These are phyloP conservation scores for Chaetura pelagica DNA, from an alignment of 2,113 vertebrate genomes.

Conservation along the genomic window DNA sequence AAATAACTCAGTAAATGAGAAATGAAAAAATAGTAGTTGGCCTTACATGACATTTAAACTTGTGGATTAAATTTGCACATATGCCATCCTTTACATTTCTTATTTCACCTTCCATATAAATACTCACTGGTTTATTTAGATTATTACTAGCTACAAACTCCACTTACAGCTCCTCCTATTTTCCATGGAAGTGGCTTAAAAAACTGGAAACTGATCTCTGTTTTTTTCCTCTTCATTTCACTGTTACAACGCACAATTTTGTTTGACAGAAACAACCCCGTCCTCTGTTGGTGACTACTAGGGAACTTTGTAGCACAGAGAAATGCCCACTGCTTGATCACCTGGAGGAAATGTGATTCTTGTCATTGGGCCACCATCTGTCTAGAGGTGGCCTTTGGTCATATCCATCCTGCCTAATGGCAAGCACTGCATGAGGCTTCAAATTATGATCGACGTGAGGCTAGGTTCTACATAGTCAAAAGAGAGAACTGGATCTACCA, in stretches of 20 bases:
- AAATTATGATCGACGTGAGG: background rate
- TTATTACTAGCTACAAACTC: background rate
- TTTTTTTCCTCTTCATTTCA: background rate
- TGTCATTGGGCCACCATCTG: background rate
- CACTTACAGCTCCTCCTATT: background rate
- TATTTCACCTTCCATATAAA: background rate
- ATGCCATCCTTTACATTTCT: background rate
- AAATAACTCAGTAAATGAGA: background rate
- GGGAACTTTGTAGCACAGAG: background rate
- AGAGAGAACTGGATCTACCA: background rate
- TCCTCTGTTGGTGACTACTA: background rate
- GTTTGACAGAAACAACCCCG: background rate
- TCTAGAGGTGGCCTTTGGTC: background rate
- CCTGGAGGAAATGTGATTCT: background rate
- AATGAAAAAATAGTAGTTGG: background rate
- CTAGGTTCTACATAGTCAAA: background rate
- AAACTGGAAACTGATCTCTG: background rate
- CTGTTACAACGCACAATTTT: rapidly evolving
- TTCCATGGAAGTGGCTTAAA: background rate
- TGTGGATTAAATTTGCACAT: background rate
- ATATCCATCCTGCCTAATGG: background rate
- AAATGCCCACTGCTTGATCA: background rate
- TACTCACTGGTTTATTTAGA: background rate
- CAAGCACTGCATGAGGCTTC: background rate
- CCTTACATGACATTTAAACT: background rate